phyloP scores from a whole-genome alignment of 2,888 invertebrate species.

The Drosophila anomalipes region DNA sequence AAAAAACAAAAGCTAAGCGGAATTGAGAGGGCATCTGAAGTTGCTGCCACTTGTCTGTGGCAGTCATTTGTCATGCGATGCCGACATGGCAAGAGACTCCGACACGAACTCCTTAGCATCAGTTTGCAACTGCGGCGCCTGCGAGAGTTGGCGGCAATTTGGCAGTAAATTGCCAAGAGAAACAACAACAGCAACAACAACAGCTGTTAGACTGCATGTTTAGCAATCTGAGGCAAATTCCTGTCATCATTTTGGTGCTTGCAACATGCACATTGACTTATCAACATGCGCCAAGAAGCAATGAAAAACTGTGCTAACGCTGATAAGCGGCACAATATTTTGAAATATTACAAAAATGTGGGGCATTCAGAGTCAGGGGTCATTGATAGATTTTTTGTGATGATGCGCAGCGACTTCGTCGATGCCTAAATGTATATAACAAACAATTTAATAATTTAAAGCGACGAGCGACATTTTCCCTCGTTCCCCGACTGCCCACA shows the following conservation, averaged over 20 bases:
- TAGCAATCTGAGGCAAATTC: constrained; percentile 66
- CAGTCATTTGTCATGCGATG: constrained; percentile 74
- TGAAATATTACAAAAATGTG: constrained; percentile 25
- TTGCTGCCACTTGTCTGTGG: constrained; percentile 67
- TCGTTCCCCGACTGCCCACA: neutral
- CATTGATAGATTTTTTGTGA: constrained; percentile 34
- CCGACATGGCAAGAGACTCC: constrained; percentile 33
- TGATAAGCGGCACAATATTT: constrained; percentile 45
- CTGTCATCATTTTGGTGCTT: constrained; percentile 64
- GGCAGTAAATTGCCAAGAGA: constrained; percentile 56
- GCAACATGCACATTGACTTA: constrained; percentile 60
- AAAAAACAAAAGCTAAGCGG: constrained; percentile 4
- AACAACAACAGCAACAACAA: constrained; percentile 40
- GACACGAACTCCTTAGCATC: constrained; percentile 33
- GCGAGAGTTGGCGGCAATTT: constrained; percentile 74
- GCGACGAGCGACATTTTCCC: constrained; percentile 43
- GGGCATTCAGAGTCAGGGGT: constrained; percentile 16
- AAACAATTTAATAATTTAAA: constrained; percentile 54
- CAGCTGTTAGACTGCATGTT: constrained; percentile 62
- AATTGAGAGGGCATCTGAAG: constrained; percentile 35
- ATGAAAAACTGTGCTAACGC: constrained; percentile 57
- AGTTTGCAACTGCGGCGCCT: constrained; percentile 54
- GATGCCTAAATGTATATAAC: constrained; percentile 18
- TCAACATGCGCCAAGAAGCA: constrained; percentile 31
- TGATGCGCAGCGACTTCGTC: constrained; percentile 21